A percentile compares a stretch with the other conserved stretches of the same genome.
phyloP scores from a whole-genome alignment of 2,797 vertebrate genomes.

The Catharus ustulatus region DNA sequence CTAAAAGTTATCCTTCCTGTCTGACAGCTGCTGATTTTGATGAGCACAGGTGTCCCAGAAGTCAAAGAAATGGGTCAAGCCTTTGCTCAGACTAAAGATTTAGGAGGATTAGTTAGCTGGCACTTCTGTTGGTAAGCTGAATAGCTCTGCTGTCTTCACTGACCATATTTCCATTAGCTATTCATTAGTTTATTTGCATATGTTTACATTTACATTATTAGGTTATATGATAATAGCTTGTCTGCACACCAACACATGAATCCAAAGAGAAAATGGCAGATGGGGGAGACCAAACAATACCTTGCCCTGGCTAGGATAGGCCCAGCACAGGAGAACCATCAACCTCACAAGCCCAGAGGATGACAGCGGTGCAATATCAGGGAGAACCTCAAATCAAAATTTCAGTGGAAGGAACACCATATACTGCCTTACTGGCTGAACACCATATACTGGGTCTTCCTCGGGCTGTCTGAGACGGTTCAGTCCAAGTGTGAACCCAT shows the following conservation, averaged over 20 bases:
- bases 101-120: not conserved
- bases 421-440: no score
- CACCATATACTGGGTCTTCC: not conserved
- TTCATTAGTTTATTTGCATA: not conserved
- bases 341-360: not conserved
- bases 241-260: not conserved
- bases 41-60: not conserved
- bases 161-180: not conserved
- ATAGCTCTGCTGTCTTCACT: not conserved
- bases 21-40: not conserved
- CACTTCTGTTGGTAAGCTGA: not conserved
- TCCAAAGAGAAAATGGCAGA: not conserved
- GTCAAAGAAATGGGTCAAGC: not conserved
- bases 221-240: not conserved
- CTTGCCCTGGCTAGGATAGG: not conserved
- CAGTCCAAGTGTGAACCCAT: not conserved
- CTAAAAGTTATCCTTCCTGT: not conserved
- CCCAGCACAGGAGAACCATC: not conserved
- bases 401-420: not conserved
- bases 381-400: not conserved
- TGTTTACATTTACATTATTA: not conserved
- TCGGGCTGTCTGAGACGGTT: not conserved
- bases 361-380: rapidly evolving
- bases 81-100: not conserved
- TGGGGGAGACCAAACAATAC: not conserved